Percentiles rank a stretch among this genome's conserved stretches.
These are phyloP conservation scores for Thelaira solivaga DNA, from an alignment of 2,888 invertebrate genomes.

Conservation along the genomic window DNA sequence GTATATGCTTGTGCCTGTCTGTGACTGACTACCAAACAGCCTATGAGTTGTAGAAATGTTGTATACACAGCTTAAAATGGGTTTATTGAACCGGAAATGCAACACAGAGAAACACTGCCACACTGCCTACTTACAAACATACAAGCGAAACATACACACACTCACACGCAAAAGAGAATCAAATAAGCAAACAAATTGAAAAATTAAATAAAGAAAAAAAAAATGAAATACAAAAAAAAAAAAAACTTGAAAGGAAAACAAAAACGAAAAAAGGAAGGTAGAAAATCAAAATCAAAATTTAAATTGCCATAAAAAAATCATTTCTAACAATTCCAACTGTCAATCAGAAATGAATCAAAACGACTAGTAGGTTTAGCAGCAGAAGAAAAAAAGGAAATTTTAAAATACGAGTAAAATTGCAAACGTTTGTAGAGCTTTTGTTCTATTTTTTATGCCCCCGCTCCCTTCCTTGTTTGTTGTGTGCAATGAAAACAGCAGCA, in stretches of 20 bases:
- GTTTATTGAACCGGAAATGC: conserved; percentile 65
- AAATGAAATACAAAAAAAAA: neutral
- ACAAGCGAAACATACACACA: conserved; percentile 1
- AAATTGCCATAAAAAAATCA: conserved; percentile 38
- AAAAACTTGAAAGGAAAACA: neutral
- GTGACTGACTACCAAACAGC: conserved; percentile 23
- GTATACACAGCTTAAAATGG: conserved; percentile 41
- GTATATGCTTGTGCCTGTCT: neutral
- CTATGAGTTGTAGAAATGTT: conserved; percentile 43
- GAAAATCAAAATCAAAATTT: conserved; percentile 32
- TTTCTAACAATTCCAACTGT: conserved; percentile 40
- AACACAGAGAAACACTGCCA: conserved; percentile 51
- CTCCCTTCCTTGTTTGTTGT: too few species aligned
- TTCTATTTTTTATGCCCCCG: neutral
- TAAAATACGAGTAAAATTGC: conserved; percentile 11
- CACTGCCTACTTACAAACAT: neutral
- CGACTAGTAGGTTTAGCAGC: too few species aligned
- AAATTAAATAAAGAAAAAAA: conserved; percentile 20
- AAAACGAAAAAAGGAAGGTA: conserved; percentile 29
- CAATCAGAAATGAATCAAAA: conserved; percentile 35
- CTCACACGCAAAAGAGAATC: neutral
- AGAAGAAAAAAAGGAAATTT: neutral
- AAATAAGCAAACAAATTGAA: conserved; percentile 48
- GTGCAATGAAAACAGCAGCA: neutral
- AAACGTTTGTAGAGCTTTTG: conserved; percentile 8